phyloP scores from a whole-genome alignment of 2,888 invertebrate species.

The Leptothorax acervorum region DNA sequence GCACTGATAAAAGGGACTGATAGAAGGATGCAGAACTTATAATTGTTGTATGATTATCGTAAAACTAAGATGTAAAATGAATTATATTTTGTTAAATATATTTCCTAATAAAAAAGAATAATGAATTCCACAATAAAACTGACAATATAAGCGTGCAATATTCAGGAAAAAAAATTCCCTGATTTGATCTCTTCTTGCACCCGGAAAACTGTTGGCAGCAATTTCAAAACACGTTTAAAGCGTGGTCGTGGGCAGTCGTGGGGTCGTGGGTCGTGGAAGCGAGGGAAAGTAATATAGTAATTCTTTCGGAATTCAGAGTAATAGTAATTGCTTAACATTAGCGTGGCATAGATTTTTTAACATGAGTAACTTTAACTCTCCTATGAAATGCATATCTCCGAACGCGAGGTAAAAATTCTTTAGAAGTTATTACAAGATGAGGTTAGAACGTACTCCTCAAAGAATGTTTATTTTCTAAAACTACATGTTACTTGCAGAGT shows the following conservation, averaged over 20 bases:
- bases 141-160: neutral
- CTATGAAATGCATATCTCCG: conserved; percentile 82
- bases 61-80: neutral
- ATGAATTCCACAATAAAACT: neutral
- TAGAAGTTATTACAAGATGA: neutral
- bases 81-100: neutral
- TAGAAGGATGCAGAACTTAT: neutral
- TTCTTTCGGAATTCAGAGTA: neutral
- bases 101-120: neutral
- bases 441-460: conserved; percentile 5
- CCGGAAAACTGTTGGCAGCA: neutral
- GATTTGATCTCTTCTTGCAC: no score
- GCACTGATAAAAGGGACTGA: neutral
- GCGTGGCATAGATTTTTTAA: neutral
- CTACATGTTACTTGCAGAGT: conserved; percentile 72
- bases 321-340: neutral
- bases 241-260: no score
- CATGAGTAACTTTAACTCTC: conserved; percentile 81
- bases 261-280: neutral
- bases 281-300: neutral
- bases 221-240: neutral
- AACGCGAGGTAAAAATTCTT: conserved; percentile 80
- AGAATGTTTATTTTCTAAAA: neutral
- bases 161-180: no score
- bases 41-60: neutral